Evolutionary conservation across 1,140 invertebrate genomes (phyloP), one percentile per base, ranked within the genome.

Genomic region (Drosophila virilis): DNA sequence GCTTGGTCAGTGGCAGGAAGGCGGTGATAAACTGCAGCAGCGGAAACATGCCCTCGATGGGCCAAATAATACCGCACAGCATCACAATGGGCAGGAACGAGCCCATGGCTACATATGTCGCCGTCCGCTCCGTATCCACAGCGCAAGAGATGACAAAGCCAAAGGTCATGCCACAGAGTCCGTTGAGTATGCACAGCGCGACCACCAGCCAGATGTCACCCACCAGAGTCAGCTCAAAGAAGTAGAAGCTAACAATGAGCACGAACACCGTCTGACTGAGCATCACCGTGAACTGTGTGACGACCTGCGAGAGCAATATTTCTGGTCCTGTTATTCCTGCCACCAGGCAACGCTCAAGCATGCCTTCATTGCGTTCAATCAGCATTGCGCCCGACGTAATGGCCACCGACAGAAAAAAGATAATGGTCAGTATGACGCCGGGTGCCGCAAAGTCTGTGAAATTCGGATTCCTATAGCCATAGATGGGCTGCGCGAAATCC

Each of bases 401-500:
- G 37, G 97, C 98, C 1, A 98, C 97, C 1, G 98, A 97, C 91
- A 98, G 94, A 93, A 98, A 98, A 93, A 98, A 99, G 6, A 98
- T 97, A 50, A 99, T 98, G 38, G 97, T 98, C 72, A 98, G 92
- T 78, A 98, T 98, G 46, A 99, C 95, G 72, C 98, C 98, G 15
- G 98, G 98, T 5, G 97, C 97, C 78, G 98, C 98, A 90, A 99
- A 99, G 91, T 98, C 97, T 0, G 97, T 98, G 88, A 98, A 98
- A 78, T 97, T 97, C 1, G 97, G 97, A 69, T 96, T 93, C 48
- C 93, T 92, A n/a, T 95, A 94, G 15, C 98, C 98, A 92, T 98
- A 99, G 52, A 99, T 95, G 4, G 98, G 97, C n/a, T 95, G 92
- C 78, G 95, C 93, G 80, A 97, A 96, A 93, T 97, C 92, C 45